Percentiles rank a stretch among this genome's conserved stretches.
Evolutionary conservation across 2,888 invertebrate species (phyloP).

Genomic region (Tetragonula carbonaria): DNA sequence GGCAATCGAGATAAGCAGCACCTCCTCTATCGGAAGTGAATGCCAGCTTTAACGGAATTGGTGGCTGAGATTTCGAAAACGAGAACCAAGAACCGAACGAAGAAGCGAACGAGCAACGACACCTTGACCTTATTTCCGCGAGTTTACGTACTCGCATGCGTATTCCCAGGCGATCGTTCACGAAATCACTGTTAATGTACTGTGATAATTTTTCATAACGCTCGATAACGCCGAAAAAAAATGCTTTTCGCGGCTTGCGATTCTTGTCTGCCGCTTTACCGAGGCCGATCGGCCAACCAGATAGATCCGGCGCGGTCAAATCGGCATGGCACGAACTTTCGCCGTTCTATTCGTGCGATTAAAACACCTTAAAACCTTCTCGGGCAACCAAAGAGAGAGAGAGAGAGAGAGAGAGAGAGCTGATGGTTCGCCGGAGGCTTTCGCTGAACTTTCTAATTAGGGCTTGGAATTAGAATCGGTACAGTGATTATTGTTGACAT

Average conservation of each 20-base stretch:
- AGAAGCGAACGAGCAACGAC: neutral
- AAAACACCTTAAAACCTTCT: constrained; percentile 17
- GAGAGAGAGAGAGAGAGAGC: no score
- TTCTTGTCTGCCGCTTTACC: constrained; percentile 21
- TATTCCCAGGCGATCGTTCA: neutral
- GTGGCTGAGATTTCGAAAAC: constrained; percentile 30
- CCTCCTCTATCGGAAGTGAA: neutral
- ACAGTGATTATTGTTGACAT: no score
- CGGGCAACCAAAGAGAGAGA: no score
- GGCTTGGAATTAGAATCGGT: no score
- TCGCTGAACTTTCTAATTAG: no score
- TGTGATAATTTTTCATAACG: constrained; percentile 47
- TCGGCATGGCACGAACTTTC: constrained; percentile 52
- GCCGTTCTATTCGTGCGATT: constrained; percentile 36
- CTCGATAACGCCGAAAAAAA: constrained; percentile 54
- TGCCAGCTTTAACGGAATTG: constrained; percentile 15
- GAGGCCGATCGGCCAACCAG: constrained; percentile 42
- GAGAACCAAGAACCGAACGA: neutral
- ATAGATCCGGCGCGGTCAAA: constrained; percentile 13
- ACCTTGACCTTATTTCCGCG: constrained; percentile 49
- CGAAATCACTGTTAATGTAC: constrained; percentile 26
- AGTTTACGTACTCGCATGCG: constrained; percentile 36
- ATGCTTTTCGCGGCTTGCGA: constrained; percentile 30
- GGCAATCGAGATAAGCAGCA: constrained; percentile 67
- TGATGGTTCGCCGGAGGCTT: no score